A percentile compares a stretch with the other conserved stretches of the same genome.
Conservation (phyloP, 2,797 vertebrate genomes). For the Sebastes itinus region DNA sequence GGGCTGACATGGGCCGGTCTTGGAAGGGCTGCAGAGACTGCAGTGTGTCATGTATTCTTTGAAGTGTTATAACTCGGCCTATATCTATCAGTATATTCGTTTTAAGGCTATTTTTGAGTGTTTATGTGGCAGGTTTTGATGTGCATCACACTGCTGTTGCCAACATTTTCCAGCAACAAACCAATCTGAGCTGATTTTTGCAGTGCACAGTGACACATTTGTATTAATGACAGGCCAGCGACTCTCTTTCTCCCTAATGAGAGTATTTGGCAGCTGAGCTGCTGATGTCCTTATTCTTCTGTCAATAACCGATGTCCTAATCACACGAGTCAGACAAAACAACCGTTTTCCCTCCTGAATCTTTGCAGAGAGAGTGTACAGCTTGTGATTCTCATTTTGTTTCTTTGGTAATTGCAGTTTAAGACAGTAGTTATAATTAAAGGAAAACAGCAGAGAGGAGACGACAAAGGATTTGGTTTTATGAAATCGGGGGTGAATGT, state of each 20-base stretch:
- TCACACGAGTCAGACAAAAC: conserved; percentile 1
- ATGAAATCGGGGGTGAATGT: background rate
- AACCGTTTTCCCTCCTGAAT: background rate
- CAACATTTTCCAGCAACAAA: background rate
- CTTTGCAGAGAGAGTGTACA: background rate
- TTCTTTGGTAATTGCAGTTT: background rate
- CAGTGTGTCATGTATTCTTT: background rate
- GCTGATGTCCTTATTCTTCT: conserved; percentile 33
- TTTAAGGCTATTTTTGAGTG: background rate
- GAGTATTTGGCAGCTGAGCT: conserved; percentile 39
- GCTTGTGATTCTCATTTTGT: background rate
- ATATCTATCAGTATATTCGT: background rate
- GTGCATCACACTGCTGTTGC: background rate
- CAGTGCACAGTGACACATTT: background rate
- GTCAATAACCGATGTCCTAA: conserved; percentile 18
- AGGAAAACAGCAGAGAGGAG: background rate
- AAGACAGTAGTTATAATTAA: background rate
- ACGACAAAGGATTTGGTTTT: background rate
- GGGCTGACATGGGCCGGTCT: conserved; percentile 2
- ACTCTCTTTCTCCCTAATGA: conserved; percentile 35
- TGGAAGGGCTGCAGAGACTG: background rate
- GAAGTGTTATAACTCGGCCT: no score
- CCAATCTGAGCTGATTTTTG: background rate
- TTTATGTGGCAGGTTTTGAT: background rate
- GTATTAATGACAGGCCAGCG: background rate